Conservation (phyloP, 2,797 vertebrate species). For the Helostoma temminkii region DNA sequence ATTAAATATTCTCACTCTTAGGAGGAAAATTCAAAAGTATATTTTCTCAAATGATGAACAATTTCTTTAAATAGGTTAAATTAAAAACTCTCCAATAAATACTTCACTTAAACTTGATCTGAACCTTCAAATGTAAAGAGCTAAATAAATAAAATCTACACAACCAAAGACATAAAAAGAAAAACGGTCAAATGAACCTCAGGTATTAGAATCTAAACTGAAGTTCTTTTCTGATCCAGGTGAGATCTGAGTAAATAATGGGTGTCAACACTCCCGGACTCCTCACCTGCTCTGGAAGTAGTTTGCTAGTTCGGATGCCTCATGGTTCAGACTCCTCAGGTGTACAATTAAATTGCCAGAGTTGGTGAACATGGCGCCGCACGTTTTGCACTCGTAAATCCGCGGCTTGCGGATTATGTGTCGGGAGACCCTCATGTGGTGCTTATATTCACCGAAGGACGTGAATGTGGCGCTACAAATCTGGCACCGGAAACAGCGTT, state of each 20-base stretch:
- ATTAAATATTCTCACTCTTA: not conserved
- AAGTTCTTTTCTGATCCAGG: slow-evolving; percentile 68
- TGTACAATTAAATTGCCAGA: slow-evolving; percentile 99
- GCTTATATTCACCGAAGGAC: slow-evolving; percentile 99
- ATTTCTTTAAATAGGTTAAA: slow-evolving; percentile 21
- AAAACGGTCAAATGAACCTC: slow-evolving; percentile 54
- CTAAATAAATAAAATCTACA: slow-evolving; percentile 47
- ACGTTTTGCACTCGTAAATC: slow-evolving; percentile 99
- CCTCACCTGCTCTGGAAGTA: slow-evolving; percentile 99
- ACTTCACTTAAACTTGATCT: slow-evolving; percentile 47
- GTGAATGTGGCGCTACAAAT: slow-evolving; percentile 99
- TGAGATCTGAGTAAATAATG: slow-evolving; percentile 78
- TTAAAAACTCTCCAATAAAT: slow-evolving; percentile 29
- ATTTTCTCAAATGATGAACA: slow-evolving; percentile 10
- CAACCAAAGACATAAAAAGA: slow-evolving; percentile 43
- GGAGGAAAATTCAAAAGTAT: not conserved
- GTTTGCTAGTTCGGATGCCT: slow-evolving; percentile 99
- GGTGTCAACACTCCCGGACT: slow-evolving; percentile 82
- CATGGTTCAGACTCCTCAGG: slow-evolving; percentile 99
- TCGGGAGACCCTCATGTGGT: slow-evolving; percentile 99
- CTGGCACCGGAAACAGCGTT: slow-evolving; percentile 99
- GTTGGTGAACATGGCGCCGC: slow-evolving; percentile 99
- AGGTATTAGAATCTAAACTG: slow-evolving; percentile 57
- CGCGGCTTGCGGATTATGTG: slow-evolving; percentile 99
- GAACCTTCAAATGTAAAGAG: slow-evolving; percentile 40